Evolutionary conservation across 2,113 vertebrate genomes (phyloP), one percentile per base, ranked within the genome.

Genomic region (Campylomormyrus tamandua): DNA sequence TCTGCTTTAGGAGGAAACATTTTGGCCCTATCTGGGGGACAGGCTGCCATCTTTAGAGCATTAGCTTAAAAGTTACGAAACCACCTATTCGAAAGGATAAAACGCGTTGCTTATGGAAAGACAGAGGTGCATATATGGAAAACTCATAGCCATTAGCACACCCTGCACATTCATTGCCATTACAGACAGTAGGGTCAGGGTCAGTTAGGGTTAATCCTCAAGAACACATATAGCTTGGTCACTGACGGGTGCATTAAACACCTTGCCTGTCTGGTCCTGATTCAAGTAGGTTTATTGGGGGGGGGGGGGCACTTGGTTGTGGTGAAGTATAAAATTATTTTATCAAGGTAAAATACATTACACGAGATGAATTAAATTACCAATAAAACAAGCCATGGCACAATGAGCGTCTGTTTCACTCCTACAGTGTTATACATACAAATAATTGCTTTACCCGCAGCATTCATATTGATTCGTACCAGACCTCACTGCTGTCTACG

Each of bases 81-180:
- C 46, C 83, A 62, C 15, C n/a, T 31, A 31, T 56, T 50, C 5
- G 27, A 90, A 86, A 27, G 42, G 24, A n/a, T 46, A 45, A 58
- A 45, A 89, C 42, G 39, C n/a, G 13, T 46, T 27, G 10, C 31
- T 83, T 94, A 39, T 50, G 7, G 9, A 90, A 46, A 89, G 88
- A 88, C 66, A 89, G 49, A 15, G 45, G 83, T n/a, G 48, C n/a
- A 13, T 27, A 27, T 86, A 50, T 27, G 7, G 24, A 24, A 84
- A 49, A 50, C 83, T 46, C 7, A 15, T 49, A 27, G 9, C 45
- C 24, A 50, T 49, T 77, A 77, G 11, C 35, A 80, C n/a, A 31
- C n/a, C 45, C n/a, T 27, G 24, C 21, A 24, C 6, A 7, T 24
- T 48, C 21, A 48, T 10, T 9, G 35, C 83, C 45, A 10, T 46